Conservation (phyloP, 2,113 vertebrate species). For the Physeter macrocephalus region DNA sequence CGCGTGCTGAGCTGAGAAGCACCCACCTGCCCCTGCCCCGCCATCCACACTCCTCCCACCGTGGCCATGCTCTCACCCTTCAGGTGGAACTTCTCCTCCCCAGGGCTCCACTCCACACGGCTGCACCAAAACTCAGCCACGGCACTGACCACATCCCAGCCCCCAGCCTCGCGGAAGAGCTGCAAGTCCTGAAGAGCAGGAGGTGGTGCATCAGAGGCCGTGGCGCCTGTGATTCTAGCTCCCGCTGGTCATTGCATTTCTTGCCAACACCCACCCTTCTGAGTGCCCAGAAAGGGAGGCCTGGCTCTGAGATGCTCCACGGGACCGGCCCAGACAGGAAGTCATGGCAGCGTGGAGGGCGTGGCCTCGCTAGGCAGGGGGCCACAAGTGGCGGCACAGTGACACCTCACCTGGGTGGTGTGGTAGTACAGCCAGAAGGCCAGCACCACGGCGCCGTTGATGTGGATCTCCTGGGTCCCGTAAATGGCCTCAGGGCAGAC, state of each 20-base stretch:
- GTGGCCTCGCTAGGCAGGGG: fast-evolving
- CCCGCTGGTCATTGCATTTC: fast-evolving
- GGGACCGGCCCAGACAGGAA: background rate
- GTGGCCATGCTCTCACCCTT: conserved; percentile 75
- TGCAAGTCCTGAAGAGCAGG: conserved; percentile 84
- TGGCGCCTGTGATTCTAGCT: fast-evolving
- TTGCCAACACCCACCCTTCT: background rate
- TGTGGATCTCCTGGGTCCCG: conserved; percentile 90
- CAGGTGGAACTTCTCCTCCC: conserved; percentile 88
- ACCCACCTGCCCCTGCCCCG: background rate
- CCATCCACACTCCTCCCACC: background rate
- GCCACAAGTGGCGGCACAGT: fast-evolving
- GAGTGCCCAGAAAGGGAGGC: background rate
- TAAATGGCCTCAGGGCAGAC: conserved; percentile 91
- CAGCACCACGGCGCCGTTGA: conserved; percentile 90
- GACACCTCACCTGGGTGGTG: conserved; percentile 82
- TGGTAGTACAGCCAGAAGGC: conserved; percentile 91
- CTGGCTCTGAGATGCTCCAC: background rate
- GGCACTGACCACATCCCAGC: conserved; percentile 87
- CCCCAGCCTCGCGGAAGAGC: conserved; percentile 86
- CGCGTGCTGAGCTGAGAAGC: fast-evolving
- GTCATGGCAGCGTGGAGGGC: fast-evolving
- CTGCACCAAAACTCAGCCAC: conserved; percentile 96
- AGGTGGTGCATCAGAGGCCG: fast-evolving
- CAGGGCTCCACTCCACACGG: conserved; percentile 86